Evolutionary conservation across 2,888 invertebrate genomes (phyloP).

Genomic region (Eupeodes luniger): DNA sequence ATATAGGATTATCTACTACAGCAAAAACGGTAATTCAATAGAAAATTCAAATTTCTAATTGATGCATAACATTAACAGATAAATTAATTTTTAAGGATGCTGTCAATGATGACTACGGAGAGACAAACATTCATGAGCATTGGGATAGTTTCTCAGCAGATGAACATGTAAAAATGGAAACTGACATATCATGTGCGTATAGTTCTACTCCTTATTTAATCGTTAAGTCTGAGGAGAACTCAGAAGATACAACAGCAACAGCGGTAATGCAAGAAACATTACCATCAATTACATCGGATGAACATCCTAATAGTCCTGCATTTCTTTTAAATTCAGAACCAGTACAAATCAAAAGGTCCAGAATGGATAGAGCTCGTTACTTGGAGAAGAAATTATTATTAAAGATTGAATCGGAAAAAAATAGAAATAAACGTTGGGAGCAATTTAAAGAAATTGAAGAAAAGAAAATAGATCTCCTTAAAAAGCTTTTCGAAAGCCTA

Average conservation of each 20-base stretch:
- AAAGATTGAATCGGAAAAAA: background rate
- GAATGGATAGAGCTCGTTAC: background rate
- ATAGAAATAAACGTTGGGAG: background rate
- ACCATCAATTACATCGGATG: background rate
- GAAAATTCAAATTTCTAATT: background rate
- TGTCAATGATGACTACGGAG: background rate
- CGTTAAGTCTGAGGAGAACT: background rate
- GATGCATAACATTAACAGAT: background rate
- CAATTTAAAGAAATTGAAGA: conserved; percentile 12
- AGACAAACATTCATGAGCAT: background rate
- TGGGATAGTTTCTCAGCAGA: conserved; percentile 19
- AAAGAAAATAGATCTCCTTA: conserved; percentile 2
- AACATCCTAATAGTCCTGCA: background rate
- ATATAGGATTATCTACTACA: background rate
- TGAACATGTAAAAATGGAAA: background rate
- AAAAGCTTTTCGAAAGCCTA: background rate
- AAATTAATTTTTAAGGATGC: background rate
- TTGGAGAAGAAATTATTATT: background rate
- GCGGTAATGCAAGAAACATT: background rate
- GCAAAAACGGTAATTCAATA: background rate
- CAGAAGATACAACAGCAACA: background rate
- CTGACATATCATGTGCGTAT: background rate
- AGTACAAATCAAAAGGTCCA: background rate
- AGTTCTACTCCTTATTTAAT: background rate
- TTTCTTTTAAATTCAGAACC: too few species aligned